Percentiles rank a stretch among this genome's conserved stretches.
Conservation (phyloP, 2,888 invertebrate species). For the Biston betularia region DNA sequence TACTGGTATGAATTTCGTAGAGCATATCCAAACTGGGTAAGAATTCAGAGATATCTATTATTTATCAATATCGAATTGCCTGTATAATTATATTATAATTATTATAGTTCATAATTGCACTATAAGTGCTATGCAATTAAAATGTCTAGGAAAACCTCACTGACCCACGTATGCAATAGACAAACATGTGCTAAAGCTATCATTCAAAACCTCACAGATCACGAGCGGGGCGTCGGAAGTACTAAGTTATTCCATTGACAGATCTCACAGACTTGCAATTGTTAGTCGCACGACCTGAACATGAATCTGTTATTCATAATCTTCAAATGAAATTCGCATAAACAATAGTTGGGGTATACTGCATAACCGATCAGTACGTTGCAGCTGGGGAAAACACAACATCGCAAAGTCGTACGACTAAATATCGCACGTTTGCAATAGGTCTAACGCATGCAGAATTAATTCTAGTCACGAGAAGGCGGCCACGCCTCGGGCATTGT, state of each 20-base stretch:
- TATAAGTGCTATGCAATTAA: conserved; percentile 21
- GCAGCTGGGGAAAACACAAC: not conserved
- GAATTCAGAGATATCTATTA: too few species aligned
- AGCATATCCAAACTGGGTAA: too few species aligned
- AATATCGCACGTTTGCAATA: conserved; percentile 1
- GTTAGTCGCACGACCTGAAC: not conserved
- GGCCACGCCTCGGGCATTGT: conserved; percentile 77
- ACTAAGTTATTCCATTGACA: conserved; percentile 64
- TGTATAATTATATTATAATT: not conserved
- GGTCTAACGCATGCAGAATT: conserved; percentile 65
- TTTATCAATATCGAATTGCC: not conserved
- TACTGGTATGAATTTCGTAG: too few species aligned
- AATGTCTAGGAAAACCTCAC: conserved; percentile 28
- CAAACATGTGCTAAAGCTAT: conserved; percentile 37
- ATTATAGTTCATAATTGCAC: conserved; percentile 12
- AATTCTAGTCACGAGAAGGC: conserved; percentile 73
- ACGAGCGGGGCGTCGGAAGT: conserved; percentile 73
- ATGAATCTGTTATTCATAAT: not conserved
- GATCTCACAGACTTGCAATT: conserved; percentile 9
- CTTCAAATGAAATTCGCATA: not conserved
- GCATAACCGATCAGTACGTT: not conserved
- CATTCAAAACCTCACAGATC: conserved; percentile 53
- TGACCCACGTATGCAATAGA: conserved; percentile 31
- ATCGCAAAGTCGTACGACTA: conserved; percentile 3
- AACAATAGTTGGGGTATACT: not conserved